Percentiles rank a stretch among this genome's conserved stretches.
Evolutionary conservation across 2,113 vertebrate genomes (phyloP).

Genomic region (Myotis yumanensis): DNA sequence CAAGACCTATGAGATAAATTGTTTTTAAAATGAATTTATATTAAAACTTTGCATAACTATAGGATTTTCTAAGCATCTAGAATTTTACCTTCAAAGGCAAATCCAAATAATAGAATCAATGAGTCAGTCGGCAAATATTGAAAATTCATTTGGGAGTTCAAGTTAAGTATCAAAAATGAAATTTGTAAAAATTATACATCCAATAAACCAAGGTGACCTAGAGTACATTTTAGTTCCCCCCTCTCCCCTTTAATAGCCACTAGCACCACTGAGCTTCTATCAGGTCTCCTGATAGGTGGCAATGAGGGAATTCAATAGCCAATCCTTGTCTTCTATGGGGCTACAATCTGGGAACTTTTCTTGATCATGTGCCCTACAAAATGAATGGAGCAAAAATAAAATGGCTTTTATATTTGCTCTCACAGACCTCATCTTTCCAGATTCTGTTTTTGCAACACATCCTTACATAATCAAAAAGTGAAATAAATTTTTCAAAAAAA

Average conservation of each 20-base stretch:
- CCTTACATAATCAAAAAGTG: background rate
- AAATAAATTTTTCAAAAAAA: constrained; percentile 40
- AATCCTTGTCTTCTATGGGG: background rate
- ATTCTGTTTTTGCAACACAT: constrained; percentile 35
- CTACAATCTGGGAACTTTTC: background rate
- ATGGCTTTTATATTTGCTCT: background rate
- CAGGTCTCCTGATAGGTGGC: background rate
- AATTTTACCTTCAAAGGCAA: constrained; percentile 7
- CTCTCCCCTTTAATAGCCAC: background rate
- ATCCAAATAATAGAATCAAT: background rate
- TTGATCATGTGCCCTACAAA: background rate
- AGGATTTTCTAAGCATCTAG: background rate
- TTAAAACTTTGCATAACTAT: background rate
- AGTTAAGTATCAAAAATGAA: constrained; percentile 26
- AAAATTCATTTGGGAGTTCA: constrained; percentile 34
- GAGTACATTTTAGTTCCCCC: background rate
- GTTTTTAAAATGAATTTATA: background rate
- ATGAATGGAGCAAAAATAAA: constrained; percentile 28
- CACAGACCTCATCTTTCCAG: background rate
- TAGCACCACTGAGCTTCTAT: constrained; percentile 4
- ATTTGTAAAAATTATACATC: background rate
- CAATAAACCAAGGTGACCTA: background rate
- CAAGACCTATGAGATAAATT: background rate
- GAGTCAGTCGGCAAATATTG: background rate
- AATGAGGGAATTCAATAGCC: background rate